A percentile compares a stretch with the other conserved stretches of the same genome.
phyloP scores from a whole-genome alignment of 1,140 invertebrate genomes.

The Drosophila ogumai region DNA sequence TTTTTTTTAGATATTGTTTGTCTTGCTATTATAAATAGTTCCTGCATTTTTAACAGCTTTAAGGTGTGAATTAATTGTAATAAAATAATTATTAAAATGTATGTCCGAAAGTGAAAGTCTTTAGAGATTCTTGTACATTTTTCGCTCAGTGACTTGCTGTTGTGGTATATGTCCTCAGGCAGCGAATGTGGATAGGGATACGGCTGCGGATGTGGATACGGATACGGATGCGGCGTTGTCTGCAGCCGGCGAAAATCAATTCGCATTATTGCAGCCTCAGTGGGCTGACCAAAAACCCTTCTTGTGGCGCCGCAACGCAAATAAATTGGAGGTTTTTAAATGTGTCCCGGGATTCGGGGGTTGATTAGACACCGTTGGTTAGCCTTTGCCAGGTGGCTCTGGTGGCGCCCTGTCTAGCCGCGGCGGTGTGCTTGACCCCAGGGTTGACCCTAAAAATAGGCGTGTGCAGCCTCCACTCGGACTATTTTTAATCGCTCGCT shows the following conservation, averaged over 20 bases:
- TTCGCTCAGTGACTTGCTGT: conserved; percentile 9
- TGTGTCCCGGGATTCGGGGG: conserved; percentile 35
- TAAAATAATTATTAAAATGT: too few species aligned
- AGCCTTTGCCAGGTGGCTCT: background rate
- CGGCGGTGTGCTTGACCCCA: conserved; percentile 57
- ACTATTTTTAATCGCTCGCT: conserved; percentile 60
- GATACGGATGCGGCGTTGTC: conserved; percentile 39
- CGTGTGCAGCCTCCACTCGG: conserved; percentile 8
- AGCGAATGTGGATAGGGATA: conserved; percentile 15
- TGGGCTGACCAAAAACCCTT: conserved; percentile 63
- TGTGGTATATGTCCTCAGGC: conserved; percentile 1
- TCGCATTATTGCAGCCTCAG: conserved; percentile 75
- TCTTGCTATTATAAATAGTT: background rate
- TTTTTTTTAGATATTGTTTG: background rate
- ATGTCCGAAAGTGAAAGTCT: background rate
- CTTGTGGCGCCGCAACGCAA: conserved; percentile 51
- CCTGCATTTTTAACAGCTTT: background rate
- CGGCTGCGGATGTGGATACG: conserved; percentile 24
- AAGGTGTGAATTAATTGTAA: too few species aligned
- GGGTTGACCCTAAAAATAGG: conserved; percentile 57
- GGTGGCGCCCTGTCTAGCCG: conserved; percentile 42
- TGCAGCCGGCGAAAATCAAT: conserved; percentile 69
- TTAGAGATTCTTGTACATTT: background rate
- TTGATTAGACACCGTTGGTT: conserved; percentile 30
- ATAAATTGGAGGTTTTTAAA: conserved; percentile 72